Conservation (phyloP, 2,888 invertebrate species). For the Thyatira batis region DNA sequence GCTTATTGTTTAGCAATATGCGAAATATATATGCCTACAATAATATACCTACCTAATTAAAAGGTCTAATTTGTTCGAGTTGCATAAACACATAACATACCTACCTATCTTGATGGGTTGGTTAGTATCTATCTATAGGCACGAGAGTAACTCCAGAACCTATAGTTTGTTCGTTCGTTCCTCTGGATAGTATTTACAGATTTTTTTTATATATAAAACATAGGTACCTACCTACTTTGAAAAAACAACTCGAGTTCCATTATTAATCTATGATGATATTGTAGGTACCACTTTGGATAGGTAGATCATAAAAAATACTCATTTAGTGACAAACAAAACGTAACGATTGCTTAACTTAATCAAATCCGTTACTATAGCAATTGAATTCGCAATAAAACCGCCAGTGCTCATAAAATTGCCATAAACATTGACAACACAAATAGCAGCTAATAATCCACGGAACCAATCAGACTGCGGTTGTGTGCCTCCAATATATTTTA, state of each 20-base stretch:
- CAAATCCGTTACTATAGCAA: slow-evolving; percentile 73
- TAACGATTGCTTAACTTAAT: slow-evolving; percentile 70
- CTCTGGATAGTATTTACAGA: too few species aligned
- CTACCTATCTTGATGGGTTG: too few species aligned
- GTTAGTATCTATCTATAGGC: too few species aligned
- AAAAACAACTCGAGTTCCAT: too few species aligned
- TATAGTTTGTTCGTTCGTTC: too few species aligned
- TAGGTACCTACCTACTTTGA: too few species aligned
- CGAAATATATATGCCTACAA: too few species aligned
- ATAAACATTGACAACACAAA: slow-evolving; percentile 80
- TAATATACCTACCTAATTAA: not conserved
- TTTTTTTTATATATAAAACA: too few species aligned
- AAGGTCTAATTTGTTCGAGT: too few species aligned
- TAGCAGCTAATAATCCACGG: slow-evolving; percentile 72
- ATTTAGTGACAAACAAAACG: slow-evolving; percentile 60
- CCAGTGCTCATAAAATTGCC: slow-evolving; percentile 71
- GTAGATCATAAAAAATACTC: slow-evolving; percentile 43
- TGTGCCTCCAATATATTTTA: slow-evolving; percentile 63
- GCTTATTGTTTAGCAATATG: not conserved
- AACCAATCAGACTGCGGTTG: slow-evolving; percentile 63
- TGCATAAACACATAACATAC: too few species aligned
- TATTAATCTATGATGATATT: too few species aligned
- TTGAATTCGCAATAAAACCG: slow-evolving; percentile 75
- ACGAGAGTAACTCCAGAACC: too few species aligned
- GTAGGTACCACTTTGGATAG: slow-evolving; percentile 13